These are phyloP conservation scores for Antrozous pallidus DNA, from an alignment of 2,797 vertebrate species.

Conservation along the genomic window DNA sequence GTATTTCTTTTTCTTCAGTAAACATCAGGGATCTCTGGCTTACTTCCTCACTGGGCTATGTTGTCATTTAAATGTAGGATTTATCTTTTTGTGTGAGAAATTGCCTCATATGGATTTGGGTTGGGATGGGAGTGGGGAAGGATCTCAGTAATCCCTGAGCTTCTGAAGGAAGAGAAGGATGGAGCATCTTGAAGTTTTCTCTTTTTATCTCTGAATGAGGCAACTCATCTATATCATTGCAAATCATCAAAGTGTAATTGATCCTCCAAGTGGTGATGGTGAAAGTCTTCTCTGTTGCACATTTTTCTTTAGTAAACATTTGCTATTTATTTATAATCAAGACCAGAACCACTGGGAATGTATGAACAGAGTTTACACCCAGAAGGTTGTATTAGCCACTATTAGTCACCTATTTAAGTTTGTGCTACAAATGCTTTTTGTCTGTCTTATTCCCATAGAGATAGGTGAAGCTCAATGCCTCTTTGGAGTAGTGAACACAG, in stretches of 20 bases:
- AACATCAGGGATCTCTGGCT: background rate
- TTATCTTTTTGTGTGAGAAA: background rate
- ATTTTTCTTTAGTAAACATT: background rate
- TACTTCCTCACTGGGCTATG: background rate
- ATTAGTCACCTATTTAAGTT: background rate
- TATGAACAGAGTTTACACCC: background rate
- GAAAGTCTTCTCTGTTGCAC: background rate
- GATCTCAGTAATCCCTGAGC: background rate
- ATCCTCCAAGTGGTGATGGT: background rate
- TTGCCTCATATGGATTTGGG: background rate
- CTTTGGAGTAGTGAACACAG: background rate
- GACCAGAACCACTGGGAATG: background rate
- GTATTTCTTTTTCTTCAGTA: background rate
- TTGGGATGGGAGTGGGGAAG: too few species aligned
- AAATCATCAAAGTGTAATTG: slow-evolving; percentile 9
- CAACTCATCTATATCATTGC: background rate
- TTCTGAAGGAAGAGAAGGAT: background rate
- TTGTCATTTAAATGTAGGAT: background rate
- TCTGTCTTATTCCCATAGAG: slow-evolving; percentile 39
- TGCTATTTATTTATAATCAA: background rate
- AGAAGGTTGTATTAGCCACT: background rate
- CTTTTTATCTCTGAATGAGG: background rate
- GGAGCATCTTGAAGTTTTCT: background rate
- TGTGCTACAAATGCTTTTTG: background rate
- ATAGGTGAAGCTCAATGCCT: background rate